Base-by-base conservation (phyloP, 2,113 vertebrate species). In the Hydropotes inermis region DNA sequence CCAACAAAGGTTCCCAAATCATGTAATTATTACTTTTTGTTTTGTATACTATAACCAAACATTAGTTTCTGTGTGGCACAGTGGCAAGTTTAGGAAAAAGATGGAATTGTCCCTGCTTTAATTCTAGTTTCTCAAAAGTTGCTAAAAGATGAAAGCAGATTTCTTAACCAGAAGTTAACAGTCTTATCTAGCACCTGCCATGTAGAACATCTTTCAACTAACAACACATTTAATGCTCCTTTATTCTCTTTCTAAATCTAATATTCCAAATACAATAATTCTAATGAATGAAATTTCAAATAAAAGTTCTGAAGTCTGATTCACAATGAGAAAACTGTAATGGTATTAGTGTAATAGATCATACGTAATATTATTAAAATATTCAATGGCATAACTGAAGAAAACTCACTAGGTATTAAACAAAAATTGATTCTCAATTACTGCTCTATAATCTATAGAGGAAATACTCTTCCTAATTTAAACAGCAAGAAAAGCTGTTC, bases 61-160 rank as follows among this genome's bases (percentile, higher is more conserved):
- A 91, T 89, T 78, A 82, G n/a, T 61, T 25, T 97, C 17, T 96
- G 10, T 88, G 17, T 55, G 76, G 50, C 64, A 95, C 10, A 94
- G 47, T 94, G 43, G 25, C 57, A 97, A 76, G n/a, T 55, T 89
- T 28, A 93, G 39, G 78, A 87, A 86, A 76, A 96, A 36, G 17
- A 89, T n/a, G 25, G 10, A 90, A 95, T 54, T 60, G 70, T 79
- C 74, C 7, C 33, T 88, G 13, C 52, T 97, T 93, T 96, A 87
- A 95, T 74, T 76, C 45, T 57, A 89, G 28, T 45, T 95, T 88
- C 45, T 89, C 55, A 96, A 96, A 96, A 92, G 39, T 16, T 96
- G 52, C 36, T 87, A 61, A 61, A 82, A 82, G 58, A 91, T 95
- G 81, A 58, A 82, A 94, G n/a, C 92, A 91, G 39, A 90, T 83